These are phyloP conservation scores for Zeugodacus cucurbitae DNA, from an alignment of 1,140 invertebrate genomes.

Conservation along the genomic window DNA sequence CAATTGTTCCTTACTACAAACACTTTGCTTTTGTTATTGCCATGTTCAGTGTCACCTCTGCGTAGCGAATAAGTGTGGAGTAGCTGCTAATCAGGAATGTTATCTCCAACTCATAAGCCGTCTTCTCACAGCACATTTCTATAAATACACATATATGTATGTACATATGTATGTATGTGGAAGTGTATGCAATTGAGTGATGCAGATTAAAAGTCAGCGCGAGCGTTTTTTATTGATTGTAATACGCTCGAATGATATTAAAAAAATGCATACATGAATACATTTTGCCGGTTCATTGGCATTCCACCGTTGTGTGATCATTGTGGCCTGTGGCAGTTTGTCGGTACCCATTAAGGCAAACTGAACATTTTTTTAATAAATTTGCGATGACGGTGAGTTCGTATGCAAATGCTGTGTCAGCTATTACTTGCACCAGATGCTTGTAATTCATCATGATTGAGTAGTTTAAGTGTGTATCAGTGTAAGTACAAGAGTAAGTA, in stretches of 20 bases:
- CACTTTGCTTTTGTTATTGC: neutral
- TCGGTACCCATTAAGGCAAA: too few relatives aligned
- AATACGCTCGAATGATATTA: neutral
- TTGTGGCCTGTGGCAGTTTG: neutral
- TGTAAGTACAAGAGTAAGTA: too few relatives aligned
- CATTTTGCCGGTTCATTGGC: neutral
- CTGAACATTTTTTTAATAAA: too few relatives aligned
- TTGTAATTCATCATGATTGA: neutral
- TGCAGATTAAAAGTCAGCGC: constrained; percentile 1
- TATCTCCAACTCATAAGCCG: neutral
- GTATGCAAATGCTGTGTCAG: neutral
- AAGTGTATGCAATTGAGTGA: neutral
- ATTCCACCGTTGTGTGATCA: neutral
- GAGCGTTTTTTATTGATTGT: constrained; percentile 2
- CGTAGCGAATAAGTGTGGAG: constrained; percentile 14
- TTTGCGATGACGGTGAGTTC: neutral
- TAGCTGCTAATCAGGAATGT: constrained; percentile 30
- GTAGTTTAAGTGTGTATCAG: too few relatives aligned
- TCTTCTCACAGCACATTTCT: too few relatives aligned
- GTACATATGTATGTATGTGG: neutral
- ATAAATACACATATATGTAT: too few relatives aligned
- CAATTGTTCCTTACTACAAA: neutral
- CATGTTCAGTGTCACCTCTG: constrained; percentile 14
- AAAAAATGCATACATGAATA: neutral
- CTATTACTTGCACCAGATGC: neutral